A percentile compares a stretch with the other conserved stretches of the same genome.
Conservation (phyloP, 2,113 vertebrate species). For the Elaphurus davidianus region DNA sequence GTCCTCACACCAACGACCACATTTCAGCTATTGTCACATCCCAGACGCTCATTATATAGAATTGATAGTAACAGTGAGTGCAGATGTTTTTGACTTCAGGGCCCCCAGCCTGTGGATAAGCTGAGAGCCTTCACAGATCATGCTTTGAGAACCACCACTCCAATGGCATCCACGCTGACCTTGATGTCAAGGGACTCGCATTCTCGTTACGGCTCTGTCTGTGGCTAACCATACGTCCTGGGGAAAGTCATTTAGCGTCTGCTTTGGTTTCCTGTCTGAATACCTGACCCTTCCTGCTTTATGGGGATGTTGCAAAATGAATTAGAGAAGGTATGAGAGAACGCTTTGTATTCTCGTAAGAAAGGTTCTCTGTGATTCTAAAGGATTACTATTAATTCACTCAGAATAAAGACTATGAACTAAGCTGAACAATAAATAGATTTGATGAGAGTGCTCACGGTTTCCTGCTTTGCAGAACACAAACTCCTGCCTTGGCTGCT, state of each 20-base stretch:
- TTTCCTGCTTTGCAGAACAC: not conserved
- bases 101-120: not conserved
- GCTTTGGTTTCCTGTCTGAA: conserved; percentile 71
- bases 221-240: conserved; percentile 45
- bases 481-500: not conserved
- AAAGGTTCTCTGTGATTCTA: conserved; percentile 48
- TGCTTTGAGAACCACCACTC: conserved; percentile 26
- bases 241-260: conserved; percentile 57
- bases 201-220: conserved; percentile 62
- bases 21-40: not conserved
- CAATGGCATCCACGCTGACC: conserved; percentile 41
- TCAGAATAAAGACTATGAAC: conserved; percentile 39
- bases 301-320: conserved; percentile 32
- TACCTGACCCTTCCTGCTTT: conserved; percentile 59
- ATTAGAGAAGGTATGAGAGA: conserved; percentile 49
- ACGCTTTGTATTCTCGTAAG: conserved; percentile 57
- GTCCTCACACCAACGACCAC: not conserved
- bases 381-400: conserved; percentile 47
- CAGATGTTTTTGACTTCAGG: not conserved
- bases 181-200: conserved; percentile 39
- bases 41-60: not conserved
- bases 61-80: not conserved
- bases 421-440: conserved; percentile 55
- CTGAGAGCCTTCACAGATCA: conserved; percentile 29
- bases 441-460: not conserved